phyloP scores from a whole-genome alignment of 2,797 vertebrate genomes.

The Sebastes itinus region DNA sequence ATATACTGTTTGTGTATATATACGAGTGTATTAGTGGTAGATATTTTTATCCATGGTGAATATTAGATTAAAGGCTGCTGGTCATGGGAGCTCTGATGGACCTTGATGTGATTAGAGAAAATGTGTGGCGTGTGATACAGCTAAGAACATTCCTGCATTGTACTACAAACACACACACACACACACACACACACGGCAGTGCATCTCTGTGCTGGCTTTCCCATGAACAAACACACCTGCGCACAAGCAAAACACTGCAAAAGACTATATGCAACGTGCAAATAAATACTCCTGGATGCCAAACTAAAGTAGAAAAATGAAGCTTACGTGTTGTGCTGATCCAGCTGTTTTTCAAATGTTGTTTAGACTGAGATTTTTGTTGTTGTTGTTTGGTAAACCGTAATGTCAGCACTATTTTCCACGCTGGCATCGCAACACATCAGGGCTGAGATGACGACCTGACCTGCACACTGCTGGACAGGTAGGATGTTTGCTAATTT shows the following conservation, averaged over 20 bases:
- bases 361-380: background rate
- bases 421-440: background rate
- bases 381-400: background rate
- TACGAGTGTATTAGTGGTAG: constrained; percentile 10
- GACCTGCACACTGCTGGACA: background rate
- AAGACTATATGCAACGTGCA: background rate
- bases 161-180: constrained; percentile 15
- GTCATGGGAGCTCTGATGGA: constrained; percentile 79
- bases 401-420: constrained; percentile 10
- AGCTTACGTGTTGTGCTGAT: background rate
- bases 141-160: constrained; percentile 75
- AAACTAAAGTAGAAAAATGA: background rate
- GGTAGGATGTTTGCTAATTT: constrained; percentile 7
- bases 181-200: background rate
- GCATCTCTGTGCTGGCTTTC: background rate
- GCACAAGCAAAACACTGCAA: background rate
- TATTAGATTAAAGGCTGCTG: constrained; percentile 78
- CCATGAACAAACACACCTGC: constrained; percentile 11
- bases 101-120: constrained; percentile 75
- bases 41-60: constrained; percentile 64
- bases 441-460: background rate
- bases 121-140: constrained; percentile 79
- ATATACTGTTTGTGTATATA: background rate
- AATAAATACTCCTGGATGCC: background rate
- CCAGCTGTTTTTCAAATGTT: background rate